Evolutionary conservation across 1,140 invertebrate genomes (phyloP), one percentile per base, ranked within the genome.

Genomic region (Brachionus plicatilis): DNA sequence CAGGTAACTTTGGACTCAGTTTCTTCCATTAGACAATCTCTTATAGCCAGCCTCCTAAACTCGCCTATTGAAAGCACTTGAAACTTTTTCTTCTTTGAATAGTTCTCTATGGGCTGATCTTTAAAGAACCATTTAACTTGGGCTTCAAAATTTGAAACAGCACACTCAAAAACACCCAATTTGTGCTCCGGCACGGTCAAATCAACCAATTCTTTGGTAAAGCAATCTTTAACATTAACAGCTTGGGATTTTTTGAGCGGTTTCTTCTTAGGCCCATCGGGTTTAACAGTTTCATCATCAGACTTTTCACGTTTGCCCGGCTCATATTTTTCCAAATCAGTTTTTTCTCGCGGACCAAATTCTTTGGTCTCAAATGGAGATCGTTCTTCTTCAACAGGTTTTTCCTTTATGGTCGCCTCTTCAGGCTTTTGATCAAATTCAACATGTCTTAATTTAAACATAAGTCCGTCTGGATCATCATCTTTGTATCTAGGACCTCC

Each of bases 391-490:
- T 70, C 41, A 53, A 24, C 11, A 17, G 60, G 27, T 33, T 56
- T 70, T 60, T 68, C 82, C 45, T 75, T 53, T 14, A 37, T 33
- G 27, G 17, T 41, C 5, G 27, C 68, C 9, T 84, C 82, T 17
- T 68, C 66, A 9, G 43, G 45, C 27, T 70, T 45, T 33, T 43
- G 17, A 9, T 84, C 82, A 11, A 47, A 47, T 68, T 70, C 82
- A 56, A 84, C 82, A 56, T 84, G 82, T 84, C 66, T 84, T n/a
- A 84, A 70, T 53, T 84, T 84, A 6, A 3, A 47, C 43, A 70
- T 84, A 8, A 50, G 27, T 12, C 65, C 82, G 4, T 70, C 66
- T 7, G 66, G 65, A n/a, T 84, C 82, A 1, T 37, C 60, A 11
- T 20, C 27, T 17, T 70, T 70, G 9, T 50, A 24, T 33, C 45